Conservation (phyloP, 2,113 vertebrate species). For the Podiceps cristatus region DNA sequence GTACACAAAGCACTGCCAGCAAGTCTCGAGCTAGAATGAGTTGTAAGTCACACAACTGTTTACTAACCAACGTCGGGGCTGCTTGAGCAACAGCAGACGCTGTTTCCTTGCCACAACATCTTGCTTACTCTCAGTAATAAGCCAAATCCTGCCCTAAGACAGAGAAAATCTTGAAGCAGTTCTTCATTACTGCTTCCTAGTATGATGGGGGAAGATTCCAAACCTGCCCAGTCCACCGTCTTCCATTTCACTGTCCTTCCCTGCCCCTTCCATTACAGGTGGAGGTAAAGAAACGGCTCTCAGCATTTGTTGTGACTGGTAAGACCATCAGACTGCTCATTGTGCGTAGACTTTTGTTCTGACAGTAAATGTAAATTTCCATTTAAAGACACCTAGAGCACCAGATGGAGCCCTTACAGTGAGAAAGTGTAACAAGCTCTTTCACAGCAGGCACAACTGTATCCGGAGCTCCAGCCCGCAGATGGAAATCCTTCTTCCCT, state of each 20-base stretch:
- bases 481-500: not conserved
- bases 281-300: not conserved
- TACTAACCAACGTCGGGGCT: not conserved
- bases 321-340: not conserved
- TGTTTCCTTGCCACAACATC: not conserved
- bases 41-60: not conserved
- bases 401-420: constrained; percentile 32
- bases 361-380: not conserved
- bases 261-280: not conserved
- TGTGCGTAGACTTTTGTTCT: not conserved
- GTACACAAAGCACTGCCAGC: not conserved
- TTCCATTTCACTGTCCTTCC: not conserved
- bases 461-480: not conserved
- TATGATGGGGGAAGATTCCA: not conserved
- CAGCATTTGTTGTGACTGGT: not conserved
- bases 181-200: not conserved
- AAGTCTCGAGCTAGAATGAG: not conserved
- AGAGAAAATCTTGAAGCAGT: not conserved
- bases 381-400: constrained; percentile 32
- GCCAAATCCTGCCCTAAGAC: not conserved
- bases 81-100: not conserved
- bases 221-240: not conserved
- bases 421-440: constrained; percentile 18
- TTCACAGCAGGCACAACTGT: not conserved
- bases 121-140: not conserved